phyloP scores from a whole-genome alignment of 2,888 invertebrate species.

The Perizoma flavofasciatum region DNA sequence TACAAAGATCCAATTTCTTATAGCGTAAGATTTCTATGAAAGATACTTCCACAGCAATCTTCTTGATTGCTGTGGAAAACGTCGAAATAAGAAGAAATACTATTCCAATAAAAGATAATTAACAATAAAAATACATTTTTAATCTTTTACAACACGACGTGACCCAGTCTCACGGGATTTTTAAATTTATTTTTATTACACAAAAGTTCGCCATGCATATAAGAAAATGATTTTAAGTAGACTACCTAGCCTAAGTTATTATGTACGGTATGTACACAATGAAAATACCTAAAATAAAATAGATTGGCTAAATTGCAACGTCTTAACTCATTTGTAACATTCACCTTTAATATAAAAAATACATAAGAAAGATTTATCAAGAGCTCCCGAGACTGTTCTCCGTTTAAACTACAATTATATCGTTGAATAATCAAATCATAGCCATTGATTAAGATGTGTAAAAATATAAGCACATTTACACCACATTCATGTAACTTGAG shows the following conservation, averaged over 20 bases:
- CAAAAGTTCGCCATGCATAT: constrained; percentile 51
- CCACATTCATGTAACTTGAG: constrained; percentile 36
- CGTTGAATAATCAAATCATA: constrained; percentile 52
- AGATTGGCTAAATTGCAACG: constrained; percentile 66
- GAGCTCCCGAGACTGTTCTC: constrained; percentile 36
- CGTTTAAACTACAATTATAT: constrained; percentile 37
- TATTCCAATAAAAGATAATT: constrained; percentile 48
- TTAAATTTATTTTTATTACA: constrained; percentile 43
- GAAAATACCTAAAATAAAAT: constrained; percentile 54
- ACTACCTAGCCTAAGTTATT: constrained; percentile 63
- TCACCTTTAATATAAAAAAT: constrained; percentile 64
- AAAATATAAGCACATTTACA: constrained; percentile 47
- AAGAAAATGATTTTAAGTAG: constrained; percentile 60
- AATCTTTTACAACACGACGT: constrained; percentile 47
- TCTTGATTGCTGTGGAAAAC: constrained; percentile 38
- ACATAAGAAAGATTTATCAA: constrained; percentile 44
- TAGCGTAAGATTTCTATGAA: constrained; percentile 44
- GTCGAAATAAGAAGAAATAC: constrained; percentile 43
- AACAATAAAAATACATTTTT: constrained; percentile 53
- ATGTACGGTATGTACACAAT: constrained; percentile 67
- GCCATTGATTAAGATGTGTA: constrained; percentile 42
- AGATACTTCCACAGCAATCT: no score
- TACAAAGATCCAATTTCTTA: constrained; percentile 32
- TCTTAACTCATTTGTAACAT: constrained; percentile 66
- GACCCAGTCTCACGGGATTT: constrained; percentile 43